Evolutionary conservation across 1,140 invertebrate species (phyloP).

Genomic region (Lucilia sericata): DNA sequence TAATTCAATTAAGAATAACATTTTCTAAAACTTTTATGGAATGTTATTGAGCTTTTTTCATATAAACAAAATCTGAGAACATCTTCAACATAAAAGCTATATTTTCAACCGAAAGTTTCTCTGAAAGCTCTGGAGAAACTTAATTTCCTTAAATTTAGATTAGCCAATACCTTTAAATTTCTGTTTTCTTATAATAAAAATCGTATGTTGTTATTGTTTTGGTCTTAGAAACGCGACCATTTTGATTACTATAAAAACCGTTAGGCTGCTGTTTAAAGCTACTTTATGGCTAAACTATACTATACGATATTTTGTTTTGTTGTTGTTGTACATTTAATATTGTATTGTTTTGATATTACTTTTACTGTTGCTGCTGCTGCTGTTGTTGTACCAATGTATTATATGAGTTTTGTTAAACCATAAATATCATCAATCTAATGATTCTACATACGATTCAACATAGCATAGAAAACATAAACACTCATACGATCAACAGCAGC

Average conservation of each 20-base stretch:
- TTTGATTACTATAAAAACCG: slow-evolving; percentile 34
- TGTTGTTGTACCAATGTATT: not conserved
- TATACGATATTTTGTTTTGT: not conserved
- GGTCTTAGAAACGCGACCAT: slow-evolving; percentile 8
- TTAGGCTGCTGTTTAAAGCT: slow-evolving; percentile 32
- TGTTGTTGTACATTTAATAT: not conserved
- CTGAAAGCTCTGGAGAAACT: too few species aligned
- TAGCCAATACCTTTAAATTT: too few species aligned
- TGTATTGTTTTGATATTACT: not conserved
- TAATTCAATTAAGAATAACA: too few species aligned
- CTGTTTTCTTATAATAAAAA: too few species aligned
- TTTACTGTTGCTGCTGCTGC: not conserved
- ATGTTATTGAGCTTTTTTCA: too few species aligned
- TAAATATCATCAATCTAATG: slow-evolving; percentile 42
- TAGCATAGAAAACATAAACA: not conserved
- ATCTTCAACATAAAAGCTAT: too few species aligned
- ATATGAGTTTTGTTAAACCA: slow-evolving; percentile 31
- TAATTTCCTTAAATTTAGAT: too few species aligned
- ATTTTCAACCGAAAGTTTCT: too few species aligned
- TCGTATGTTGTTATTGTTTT: not conserved
- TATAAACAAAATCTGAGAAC: too few species aligned
- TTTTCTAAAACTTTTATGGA: too few species aligned
- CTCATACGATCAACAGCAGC: not conserved
- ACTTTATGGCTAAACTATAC: not conserved
- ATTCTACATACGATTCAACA: slow-evolving; percentile 23